These are phyloP conservation scores for Marmota flaviventris DNA, from an alignment of 2,113 vertebrate species.

Conservation along the genomic window DNA sequence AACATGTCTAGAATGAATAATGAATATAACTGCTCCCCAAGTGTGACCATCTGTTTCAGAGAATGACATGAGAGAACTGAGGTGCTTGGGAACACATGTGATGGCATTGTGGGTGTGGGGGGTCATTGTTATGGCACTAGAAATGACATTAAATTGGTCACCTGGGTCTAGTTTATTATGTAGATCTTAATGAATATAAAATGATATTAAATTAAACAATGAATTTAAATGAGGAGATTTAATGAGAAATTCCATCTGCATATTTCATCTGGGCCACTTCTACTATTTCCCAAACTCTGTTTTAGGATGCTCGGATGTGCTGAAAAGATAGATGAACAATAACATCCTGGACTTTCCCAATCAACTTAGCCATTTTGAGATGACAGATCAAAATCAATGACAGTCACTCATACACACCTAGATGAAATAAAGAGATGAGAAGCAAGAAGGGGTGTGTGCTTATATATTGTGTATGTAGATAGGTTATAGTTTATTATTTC, in stretches of 20 bases:
- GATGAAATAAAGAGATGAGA: background rate
- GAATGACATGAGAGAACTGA: constrained; percentile 51
- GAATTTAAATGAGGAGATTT: constrained; percentile 65
- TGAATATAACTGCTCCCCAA: constrained; percentile 26
- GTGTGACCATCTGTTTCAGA: constrained; percentile 65
- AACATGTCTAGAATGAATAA: constrained; percentile 66
- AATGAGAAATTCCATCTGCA: constrained; percentile 62
- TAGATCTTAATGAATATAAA: constrained; percentile 71
- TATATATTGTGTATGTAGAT: background rate
- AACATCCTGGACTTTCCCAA: background rate
- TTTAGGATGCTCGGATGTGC: background rate
- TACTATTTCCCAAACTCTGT: background rate
- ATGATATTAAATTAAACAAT: constrained; percentile 70
- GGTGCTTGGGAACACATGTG: constrained; percentile 5
- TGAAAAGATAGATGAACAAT: background rate
- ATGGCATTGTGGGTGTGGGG: background rate
- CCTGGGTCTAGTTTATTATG: constrained; percentile 64
- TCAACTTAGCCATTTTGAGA: background rate
- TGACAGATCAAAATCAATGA: background rate
- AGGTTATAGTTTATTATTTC: background rate
- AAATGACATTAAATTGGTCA: constrained; percentile 48
- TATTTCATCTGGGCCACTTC: constrained; percentile 31
- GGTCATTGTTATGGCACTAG: constrained; percentile 49
- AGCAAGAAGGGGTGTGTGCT: background rate
- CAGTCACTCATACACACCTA: background rate